Base-by-base conservation (phyloP, 2,113 vertebrate genomes). In the Peromyscus californicus region DNA sequence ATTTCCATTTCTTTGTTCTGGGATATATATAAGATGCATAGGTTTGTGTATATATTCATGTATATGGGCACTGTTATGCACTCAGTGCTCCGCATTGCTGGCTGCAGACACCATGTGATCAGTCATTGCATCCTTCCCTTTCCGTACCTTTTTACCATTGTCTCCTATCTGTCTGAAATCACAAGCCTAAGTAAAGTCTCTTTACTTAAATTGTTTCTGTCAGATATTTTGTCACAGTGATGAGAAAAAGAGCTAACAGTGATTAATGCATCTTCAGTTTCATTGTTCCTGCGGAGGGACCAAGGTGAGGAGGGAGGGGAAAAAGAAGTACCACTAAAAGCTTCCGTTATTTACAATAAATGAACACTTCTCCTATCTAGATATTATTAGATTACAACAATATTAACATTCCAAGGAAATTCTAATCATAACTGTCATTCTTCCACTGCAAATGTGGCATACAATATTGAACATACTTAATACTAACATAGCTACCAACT, bases 221-320 rank as follows among this genome's bases (percentile, higher is more conserved):
- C 84, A 51, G 29, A 65, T 48, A 36, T 48, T 69, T 51, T 69
- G 39, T 69, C 42, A 86, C 26, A 69, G 63, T n/a, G 10, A 70
- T 13, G 42, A n/a, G 17, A 51, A 67, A 87, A 87, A 22, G 22
- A 13, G 5, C 45, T 69, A 51, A 69, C 63, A 51, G 15, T 86
- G 84, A 57, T 3, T 48, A 51, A 87, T 36, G 17, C 5, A 3
- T 45, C 74, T 80, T 63, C 33, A 36, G 2, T 61, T 72, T 82
- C 79, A 82, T 54, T 89, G 31, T 7, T 29, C 13, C 7, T 33
- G 0, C 16, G 33, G 80, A 78, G 22, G 16, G 2, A 26, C 51
- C 29, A 13, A 11, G 13, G 7, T 31, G 42, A 22, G 4, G 0
- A 1, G 59, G 10, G 5, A 61, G 36, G 1, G 2, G 19, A 29